phyloP scores from a whole-genome alignment of 2,888 invertebrate species.

The Oasisia sp. region DNA sequence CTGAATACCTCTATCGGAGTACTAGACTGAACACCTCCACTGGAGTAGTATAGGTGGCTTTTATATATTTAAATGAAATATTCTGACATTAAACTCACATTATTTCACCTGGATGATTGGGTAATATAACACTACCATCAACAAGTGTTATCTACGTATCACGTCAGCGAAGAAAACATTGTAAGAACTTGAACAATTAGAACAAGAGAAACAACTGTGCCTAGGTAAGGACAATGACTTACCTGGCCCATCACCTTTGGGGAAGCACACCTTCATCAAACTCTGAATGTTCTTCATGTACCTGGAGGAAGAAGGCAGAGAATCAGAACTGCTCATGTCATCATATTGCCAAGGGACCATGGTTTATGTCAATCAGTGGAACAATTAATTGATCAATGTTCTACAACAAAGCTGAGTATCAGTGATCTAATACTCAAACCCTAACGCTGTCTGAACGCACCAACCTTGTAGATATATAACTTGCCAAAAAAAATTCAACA shows the following conservation, averaged over 20 bases:
- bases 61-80: too few species aligned
- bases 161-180: too few species aligned
- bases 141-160: too few species aligned
- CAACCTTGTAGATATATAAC: too few species aligned
- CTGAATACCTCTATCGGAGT: too few species aligned
- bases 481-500: too few species aligned
- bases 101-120: too few species aligned
- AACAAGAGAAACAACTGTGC: not conserved
- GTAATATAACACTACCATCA: too few species aligned
- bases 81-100: too few species aligned
- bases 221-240: constrained; percentile 26
- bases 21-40: too few species aligned
- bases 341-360: not conserved
- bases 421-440: not conserved
- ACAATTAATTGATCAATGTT: not conserved
- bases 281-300: constrained; percentile 68
- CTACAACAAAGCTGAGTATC: not conserved
- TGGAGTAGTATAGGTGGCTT: too few species aligned
- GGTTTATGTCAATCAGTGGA: not conserved
- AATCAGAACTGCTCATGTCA: not conserved
- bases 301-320: constrained; percentile 43
- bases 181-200: too few species aligned
- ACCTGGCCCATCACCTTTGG: constrained; percentile 64
- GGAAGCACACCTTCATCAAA: constrained; percentile 69
- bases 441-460: not conserved